Conservation (phyloP, 2,888 invertebrate species). For the Sinelater perroti region DNA sequence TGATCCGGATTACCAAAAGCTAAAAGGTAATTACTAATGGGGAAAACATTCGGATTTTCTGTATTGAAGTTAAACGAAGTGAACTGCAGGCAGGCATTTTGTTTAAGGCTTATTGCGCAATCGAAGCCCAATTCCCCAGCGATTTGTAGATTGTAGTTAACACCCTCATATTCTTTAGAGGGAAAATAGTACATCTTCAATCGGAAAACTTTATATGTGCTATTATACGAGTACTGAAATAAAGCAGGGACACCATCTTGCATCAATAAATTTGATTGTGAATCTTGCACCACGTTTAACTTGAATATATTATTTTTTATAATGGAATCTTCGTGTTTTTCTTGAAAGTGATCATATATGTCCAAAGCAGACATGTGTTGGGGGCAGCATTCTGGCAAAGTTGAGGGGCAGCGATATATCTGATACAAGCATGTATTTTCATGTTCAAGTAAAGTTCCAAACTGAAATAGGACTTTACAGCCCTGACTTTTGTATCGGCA, state of each 20-base stretch:
- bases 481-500: conserved; percentile 9
- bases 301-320: background rate
- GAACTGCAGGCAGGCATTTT: background rate
- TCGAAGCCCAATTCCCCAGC: background rate
- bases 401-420: background rate
- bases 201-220: background rate
- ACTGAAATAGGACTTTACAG: background rate
- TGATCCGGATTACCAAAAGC: background rate
- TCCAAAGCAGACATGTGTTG: background rate
- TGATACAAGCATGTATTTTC: background rate
- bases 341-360: conserved; percentile 4
- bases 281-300: background rate
- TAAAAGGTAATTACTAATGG: background rate
- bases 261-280: background rate
- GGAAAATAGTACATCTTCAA: background rate
- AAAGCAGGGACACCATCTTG: background rate
- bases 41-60: background rate
- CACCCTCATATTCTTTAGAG: background rate
- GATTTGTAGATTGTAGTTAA: conserved; percentile 1
- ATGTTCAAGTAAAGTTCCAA: background rate
- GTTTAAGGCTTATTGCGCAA: background rate
- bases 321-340: background rate
- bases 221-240: conserved; percentile 2
- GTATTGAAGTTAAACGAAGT: background rate
- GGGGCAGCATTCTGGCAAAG: background rate